Percentiles rank a stretch among this genome's conserved stretches.
Conservation (phyloP, 2,113 vertebrate genomes). For the Hyperopisus bebe region DNA sequence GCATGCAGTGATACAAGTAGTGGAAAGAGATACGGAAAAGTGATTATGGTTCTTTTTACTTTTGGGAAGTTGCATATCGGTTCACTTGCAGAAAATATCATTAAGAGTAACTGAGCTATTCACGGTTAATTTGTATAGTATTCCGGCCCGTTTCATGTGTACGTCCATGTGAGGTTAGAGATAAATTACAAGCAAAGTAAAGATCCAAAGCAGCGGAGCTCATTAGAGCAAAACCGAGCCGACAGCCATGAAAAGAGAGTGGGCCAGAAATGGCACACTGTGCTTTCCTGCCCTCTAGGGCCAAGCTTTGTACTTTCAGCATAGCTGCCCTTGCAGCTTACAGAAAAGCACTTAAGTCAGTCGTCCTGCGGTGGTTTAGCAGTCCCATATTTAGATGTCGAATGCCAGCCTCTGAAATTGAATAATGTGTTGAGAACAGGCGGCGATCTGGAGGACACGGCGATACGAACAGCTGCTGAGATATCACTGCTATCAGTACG, state of each 20-base stretch:
- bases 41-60: background rate
- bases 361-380: constrained; percentile 27
- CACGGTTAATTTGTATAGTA: background rate
- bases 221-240: background rate
- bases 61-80: background rate
- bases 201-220: background rate
- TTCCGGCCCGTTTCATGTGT: background rate
- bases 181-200: background rate
- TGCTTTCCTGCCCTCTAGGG: background rate
- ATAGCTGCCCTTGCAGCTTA: background rate
- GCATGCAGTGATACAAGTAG: background rate
- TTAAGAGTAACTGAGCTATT: background rate
- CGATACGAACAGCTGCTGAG: constrained; percentile 1
- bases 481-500: background rate
- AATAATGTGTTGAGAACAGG: constrained; percentile 37
- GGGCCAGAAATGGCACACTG: background rate
- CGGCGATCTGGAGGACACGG: constrained; percentile 26
- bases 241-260: background rate
- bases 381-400: constrained; percentile 35
- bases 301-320: background rate
- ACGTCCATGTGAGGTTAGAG: background rate
- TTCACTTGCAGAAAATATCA: background rate
- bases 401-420: constrained; percentile 35
- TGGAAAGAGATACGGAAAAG: background rate
- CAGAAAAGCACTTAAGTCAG: constrained; percentile 18